Base-by-base conservation (phyloP, 2,888 invertebrate genomes). In the Pilophorus perplexus region DNA sequence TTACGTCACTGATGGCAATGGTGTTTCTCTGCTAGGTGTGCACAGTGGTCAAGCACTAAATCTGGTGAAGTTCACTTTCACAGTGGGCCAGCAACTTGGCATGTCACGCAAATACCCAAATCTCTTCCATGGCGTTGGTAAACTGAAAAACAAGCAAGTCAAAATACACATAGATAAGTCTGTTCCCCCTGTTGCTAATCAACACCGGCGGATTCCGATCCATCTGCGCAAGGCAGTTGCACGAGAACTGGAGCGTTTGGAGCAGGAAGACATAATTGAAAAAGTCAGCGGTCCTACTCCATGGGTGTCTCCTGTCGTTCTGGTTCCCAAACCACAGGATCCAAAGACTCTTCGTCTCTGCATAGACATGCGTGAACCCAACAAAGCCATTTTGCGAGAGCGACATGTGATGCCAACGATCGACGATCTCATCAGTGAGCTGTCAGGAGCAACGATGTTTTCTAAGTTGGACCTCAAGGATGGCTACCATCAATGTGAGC, bases 351-450 rank as follows among this genome's bases (percentile, higher is more conserved):
- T n/a, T 5, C 55, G 37, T 2, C 3, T 55, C 12, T 37, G 55
- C 14, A 37, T 55, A 6, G 37, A 55, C 12, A 55, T 55, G 55
- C 14, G 37, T 2, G 37, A 14, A 3, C 3, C 37, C 5, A 64
- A 54, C 37, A 38, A 33, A 23, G 52, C 64, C 12, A 64, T 64
- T 14, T 20, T 14, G 3, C 8, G 64, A 20, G 64, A 64, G 18
- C 18, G 64, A 1, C 38, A 54, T 52, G n/a, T n/a, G 8, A 54
- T 20, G 3, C 64, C 38, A 23, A 64, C 64, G 5, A 38, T 64
- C 2, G 23, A 40, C 4, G 64, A 64, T 10, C 38, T 64, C 8
- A 22, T 52, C 20, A 16, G 22, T 16, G n/a, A 37, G 2, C 12
- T 64, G n/a, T 6, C 14, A 1, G 54, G 54, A 3, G 20, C 50